Evolutionary conservation across 2,797 vertebrate species (phyloP).

Genomic region (Anguilla megastoma): DNA sequence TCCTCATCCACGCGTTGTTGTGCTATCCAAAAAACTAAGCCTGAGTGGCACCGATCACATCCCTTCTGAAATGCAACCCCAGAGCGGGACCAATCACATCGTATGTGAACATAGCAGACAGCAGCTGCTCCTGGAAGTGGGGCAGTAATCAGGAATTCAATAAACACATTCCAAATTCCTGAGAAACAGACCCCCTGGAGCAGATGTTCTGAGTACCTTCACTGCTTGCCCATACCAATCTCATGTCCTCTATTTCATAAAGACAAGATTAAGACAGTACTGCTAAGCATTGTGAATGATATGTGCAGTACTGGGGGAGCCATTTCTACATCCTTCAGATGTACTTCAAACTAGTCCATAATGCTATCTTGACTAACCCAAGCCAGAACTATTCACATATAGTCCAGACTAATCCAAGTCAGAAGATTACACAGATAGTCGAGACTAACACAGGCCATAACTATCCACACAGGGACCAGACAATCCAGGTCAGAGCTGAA

Average conservation of each 20-base stretch:
- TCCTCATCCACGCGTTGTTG: neutral
- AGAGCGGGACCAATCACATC: slow-evolving; percentile 3
- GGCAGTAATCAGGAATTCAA: slow-evolving; percentile 48
- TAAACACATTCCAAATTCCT: slow-evolving; percentile 55
- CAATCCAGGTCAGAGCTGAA: neutral
- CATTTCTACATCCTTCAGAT: neutral
- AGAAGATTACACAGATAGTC: neutral
- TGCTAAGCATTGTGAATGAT: neutral
- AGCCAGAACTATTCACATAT: neutral
- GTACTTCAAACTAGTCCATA: neutral
- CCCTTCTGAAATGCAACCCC: neutral
- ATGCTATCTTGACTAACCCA: neutral
- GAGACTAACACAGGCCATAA: neutral
- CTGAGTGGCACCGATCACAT: neutral
- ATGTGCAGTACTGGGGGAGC: neutral
- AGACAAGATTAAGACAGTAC: neutral
- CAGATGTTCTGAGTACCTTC: slow-evolving; percentile 48
- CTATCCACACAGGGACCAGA: neutral
- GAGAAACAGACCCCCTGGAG: slow-evolving; percentile 42
- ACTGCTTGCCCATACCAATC: slow-evolving; percentile 27
- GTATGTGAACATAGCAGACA: slow-evolving; percentile 32
- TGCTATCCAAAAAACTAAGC: neutral
- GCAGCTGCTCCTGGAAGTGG: slow-evolving; percentile 46
- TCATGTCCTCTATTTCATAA: neutral
- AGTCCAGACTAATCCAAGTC: neutral